Percentiles rank a stretch among this genome's conserved stretches.
These are phyloP conservation scores for Corticium candelabrum DNA, from an alignment of 37 sponge, comb jelly and placozoan genomes.

Conservation along the genomic window DNA sequence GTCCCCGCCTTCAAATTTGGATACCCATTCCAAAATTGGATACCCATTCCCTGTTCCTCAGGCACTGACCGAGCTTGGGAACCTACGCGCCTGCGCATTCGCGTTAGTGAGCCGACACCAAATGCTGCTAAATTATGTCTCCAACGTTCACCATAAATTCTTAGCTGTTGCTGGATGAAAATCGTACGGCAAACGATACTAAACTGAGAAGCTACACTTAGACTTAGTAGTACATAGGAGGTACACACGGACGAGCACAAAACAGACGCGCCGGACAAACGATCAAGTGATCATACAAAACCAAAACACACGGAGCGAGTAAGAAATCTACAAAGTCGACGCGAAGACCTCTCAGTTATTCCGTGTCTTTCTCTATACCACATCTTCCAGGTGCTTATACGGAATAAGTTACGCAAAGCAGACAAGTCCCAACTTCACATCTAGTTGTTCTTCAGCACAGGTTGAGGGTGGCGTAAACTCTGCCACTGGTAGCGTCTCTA, in stretches of 20 bases:
- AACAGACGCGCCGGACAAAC: background rate
- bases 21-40: too few relatives aligned
- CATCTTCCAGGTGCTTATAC: background rate
- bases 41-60: too few relatives aligned
- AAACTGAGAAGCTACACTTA: too few relatives aligned
- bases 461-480: background rate
- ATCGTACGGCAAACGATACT: too few relatives aligned
- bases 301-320: background rate
- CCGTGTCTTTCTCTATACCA: background rate
- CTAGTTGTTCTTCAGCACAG: background rate
- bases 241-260: background rate
- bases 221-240: too few relatives aligned
- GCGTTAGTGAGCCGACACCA: too few relatives aligned
- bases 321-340: background rate
- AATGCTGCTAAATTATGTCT: too few relatives aligned
- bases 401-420: constrained; percentile 1
- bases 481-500: background rate
- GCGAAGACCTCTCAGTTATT: background rate
- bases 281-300: background rate
- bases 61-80: too few relatives aligned
- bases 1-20: too few relatives aligned
- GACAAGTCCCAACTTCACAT: background rate
- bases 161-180: too few relatives aligned
- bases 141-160: too few relatives aligned
- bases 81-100: too few relatives aligned